Evolutionary conservation across 1,140 invertebrate genomes (phyloP), one percentile per base, ranked within the genome.

Genomic region (Drosophila repleta): DNA sequence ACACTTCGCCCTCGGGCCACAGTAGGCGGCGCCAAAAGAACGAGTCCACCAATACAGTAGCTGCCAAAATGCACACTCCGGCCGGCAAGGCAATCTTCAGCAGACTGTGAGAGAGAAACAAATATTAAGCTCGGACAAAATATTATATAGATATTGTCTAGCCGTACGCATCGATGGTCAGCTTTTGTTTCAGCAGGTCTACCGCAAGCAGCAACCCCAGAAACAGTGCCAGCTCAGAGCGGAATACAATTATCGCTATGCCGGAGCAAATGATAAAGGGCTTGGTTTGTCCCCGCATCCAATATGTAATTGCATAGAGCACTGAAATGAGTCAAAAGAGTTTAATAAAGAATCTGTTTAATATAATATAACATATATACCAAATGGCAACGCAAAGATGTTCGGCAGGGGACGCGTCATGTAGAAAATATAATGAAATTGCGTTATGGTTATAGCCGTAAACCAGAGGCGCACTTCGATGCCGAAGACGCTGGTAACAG

Each of bases 401-500:
- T 99, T 99, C 71, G 99, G 99, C 72, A 99, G 93, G 18, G 98
- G 95, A 57, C 99, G 94, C 69, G 96, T 97, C 83, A 97, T 94
- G 92, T 99, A 99, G 91, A 98, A 99, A 94, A 99, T 96, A 87
- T 99, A 98, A 93, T 99, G 99, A 93, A 99, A 99, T 90, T 99
- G 99, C 10, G 97, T 96, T 20, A 96, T 94, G 24, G 96, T 98
- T 45, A 99, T 94, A 4, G 96, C 87, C 35, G 97, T 94, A 74
- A 97, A 96, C 97, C 97, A 98, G 73, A 94, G 94, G 15, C 95
- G 93, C 91, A 97, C 95, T 65, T 94, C 93, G 32, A 91, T 90
- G 17, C 98, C 98, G 93, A 97, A 98, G 48, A 95, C 92, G 78
- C 94, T 94, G 82, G 94, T 92, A 39, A 98, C 92, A 29, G 95